Base-by-base conservation (phyloP, 2,797 vertebrate genomes). In the Dallia pectoralis region DNA sequence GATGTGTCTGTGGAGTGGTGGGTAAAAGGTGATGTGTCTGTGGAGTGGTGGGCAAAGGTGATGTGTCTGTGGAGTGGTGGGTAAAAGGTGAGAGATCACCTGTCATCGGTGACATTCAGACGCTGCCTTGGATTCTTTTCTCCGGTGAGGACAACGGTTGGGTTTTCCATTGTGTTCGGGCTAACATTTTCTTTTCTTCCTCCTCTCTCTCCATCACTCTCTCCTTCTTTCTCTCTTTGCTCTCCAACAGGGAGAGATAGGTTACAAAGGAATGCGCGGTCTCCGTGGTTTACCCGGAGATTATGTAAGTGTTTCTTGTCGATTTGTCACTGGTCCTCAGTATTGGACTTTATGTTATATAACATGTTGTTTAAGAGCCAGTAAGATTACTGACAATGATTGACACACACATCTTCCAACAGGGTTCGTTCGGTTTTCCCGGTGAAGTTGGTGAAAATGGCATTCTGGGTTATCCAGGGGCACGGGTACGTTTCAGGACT, bases 391-490 rank as follows among this genome's bases (percentile, higher is more conserved):
- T 70, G 36, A 47, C 44, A 30, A 29, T 63, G 29, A 63, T 32
- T 74, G 47, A 48, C 44, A 40, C 47, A 53, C 27, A 44, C n/a
- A 22, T 53, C 2, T 47, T 9, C 19, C 32, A 25, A 14, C 83
- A 98, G 97, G 94, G 93, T 18, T 78, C 84, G 30, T 91, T 90
- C 76, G 91, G 85, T 67, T 92, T 62, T 74, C 69, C 65, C 47
- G 96, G 94, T 71, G 94, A 96, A 88, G 79, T 85, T 49, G 97
- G 97, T 84, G 97, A 99, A 88, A 96, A 95, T 73, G 97, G 97
- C 62, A 94, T 99, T 18, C 93, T 89, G 12, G 97, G 97, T 68
- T 93, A 96, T 78, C 97, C 96, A 0, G 97, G 97, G 40, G 82
- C 73, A 68, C 92, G 97, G 93, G 97, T 99, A 94, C 3, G 40